These are phyloP conservation scores for Tanytarsus gracilentus DNA, from an alignment of 2,888 invertebrate species.

Conservation along the genomic window DNA sequence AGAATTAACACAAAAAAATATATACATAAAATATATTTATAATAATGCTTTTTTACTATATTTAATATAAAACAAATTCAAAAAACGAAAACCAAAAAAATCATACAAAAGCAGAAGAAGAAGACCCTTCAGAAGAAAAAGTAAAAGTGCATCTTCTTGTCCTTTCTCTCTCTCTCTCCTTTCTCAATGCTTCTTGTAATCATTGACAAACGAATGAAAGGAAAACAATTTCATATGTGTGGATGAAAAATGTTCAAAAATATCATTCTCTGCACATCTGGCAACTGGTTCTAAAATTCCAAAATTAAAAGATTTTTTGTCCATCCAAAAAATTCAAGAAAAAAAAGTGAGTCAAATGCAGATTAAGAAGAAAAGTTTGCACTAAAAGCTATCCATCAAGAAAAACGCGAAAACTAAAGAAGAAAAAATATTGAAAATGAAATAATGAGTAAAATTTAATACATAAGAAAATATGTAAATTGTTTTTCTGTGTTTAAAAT, in stretches of 20 bases:
- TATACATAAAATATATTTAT: constrained; percentile 27
- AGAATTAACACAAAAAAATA: constrained; percentile 22
- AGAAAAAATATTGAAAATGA: constrained; percentile 26
- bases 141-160: no score
- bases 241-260: no score
- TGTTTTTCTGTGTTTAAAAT: constrained; percentile 28
- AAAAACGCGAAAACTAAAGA: constrained; percentile 7
- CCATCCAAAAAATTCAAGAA: background rate
- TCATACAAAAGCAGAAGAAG: constrained; percentile 1
- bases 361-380: background rate
- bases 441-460: constrained; percentile 26
- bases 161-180: no score
- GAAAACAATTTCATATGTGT: no score
- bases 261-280: no score
- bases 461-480: constrained; percentile 26
- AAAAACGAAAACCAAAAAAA: constrained; percentile 26
- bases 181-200: no score
- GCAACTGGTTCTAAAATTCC: no score
- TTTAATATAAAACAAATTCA: constrained; percentile 24
- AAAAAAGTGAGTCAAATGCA: constrained; percentile 2
- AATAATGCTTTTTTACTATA: constrained; percentile 29
- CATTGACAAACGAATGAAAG: no score
- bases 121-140: background rate
- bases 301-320: background rate
- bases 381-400: constrained; percentile 23